Base-by-base conservation (phyloP, 2,113 vertebrate genomes). In the Erinaceus europaeus region DNA sequence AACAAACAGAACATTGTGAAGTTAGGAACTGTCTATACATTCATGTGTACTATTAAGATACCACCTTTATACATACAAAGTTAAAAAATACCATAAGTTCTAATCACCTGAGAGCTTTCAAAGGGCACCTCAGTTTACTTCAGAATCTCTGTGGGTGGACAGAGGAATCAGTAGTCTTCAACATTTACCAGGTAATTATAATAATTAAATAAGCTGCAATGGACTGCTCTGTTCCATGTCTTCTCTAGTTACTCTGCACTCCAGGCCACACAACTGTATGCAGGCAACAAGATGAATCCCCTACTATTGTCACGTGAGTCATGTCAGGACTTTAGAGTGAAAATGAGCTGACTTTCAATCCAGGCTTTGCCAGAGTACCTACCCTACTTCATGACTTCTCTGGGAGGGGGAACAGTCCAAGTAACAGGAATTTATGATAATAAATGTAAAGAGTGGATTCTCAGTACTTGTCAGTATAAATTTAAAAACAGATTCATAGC, bases 21-120 rank as follows among this genome's bases (percentile, higher is more conserved):
- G 9, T 32, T 59, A 6, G 25, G 57, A 4, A 59, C 12, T 10
- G 13, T n/a, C 29, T 59, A 13, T 59, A 32, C 29, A 99, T 99
- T 99, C 99, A 98, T 99, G 99, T 98, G 97, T 98, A 96, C 92
- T 98, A 97, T 98, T n/a, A 97, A 97, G 93, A 97, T 98, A 97
- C 91, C 97, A 96, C 97, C 86, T 96, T 96, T 96, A 96, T 86
- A 94, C 96, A 97, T 91, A 94, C 86, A 94, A 96, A 97, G 95
- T 85, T 93, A 11, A n/a, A 59, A 29, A 59, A 25, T 12, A 59
- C 27, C 23, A 23, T 9, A 55, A 9, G 23, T 42, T 82, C 36
- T 46, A 38, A 44, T 36, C n/a, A 53, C 48, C 21, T 57, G 27
- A 59, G 13, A 57, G 69, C 29, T 48, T 65, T 57, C 8, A 48